Conservation (phyloP, 2,113 vertebrate genomes). For the Phaetusa simplex region DNA sequence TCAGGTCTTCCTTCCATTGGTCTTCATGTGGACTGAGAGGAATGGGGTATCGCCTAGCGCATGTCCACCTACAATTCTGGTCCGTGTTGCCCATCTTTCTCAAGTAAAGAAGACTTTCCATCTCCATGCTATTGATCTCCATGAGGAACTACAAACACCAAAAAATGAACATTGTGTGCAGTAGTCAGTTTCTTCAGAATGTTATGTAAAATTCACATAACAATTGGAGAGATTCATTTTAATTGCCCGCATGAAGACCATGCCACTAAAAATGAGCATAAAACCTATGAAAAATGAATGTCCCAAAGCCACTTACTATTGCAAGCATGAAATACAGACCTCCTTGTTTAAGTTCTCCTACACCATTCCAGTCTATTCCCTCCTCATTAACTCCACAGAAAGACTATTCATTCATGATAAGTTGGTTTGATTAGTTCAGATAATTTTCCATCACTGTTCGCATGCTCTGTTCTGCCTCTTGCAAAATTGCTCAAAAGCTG, state of each 20-base stretch:
- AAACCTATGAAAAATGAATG: not conserved
- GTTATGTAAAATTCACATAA: not conserved
- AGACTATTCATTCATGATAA: conserved; percentile 36
- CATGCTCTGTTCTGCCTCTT: not conserved
- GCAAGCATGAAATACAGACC: not conserved
- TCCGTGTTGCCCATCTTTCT: not conserved
- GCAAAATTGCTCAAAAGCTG: conserved; percentile 35
- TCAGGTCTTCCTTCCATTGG: not conserved
- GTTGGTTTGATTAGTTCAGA: not conserved
- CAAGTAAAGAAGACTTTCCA: not conserved
- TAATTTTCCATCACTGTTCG: not conserved
- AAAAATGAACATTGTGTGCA: not conserved
- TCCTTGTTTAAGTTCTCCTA: conserved; percentile 20
- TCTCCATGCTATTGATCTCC: not conserved
- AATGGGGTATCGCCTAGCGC: not conserved
- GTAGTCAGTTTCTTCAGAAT: not conserved
- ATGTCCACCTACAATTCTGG: not conserved
- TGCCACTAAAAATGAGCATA: not conserved
- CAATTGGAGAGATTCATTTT: not conserved
- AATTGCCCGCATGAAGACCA: not conserved
- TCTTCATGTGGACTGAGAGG: not conserved
- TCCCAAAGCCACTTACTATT: not conserved
- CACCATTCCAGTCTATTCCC: conserved; percentile 3
- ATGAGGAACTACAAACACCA: not conserved
- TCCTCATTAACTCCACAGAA: conserved; percentile 39